phyloP scores from a whole-genome alignment of 1,140 invertebrate species.

The Drosophila pruinosa region DNA sequence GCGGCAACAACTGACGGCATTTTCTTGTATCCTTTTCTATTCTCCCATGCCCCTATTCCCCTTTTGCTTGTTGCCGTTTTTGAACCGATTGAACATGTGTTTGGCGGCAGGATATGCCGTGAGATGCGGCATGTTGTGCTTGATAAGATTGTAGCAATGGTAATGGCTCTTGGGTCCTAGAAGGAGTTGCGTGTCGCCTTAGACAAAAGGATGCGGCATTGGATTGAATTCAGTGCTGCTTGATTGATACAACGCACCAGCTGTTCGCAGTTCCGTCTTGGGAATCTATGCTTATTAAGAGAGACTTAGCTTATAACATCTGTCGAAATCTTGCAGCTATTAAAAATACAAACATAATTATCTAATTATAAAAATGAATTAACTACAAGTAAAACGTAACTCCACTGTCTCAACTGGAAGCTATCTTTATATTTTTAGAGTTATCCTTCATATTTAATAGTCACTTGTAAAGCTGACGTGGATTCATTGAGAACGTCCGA shows the following conservation, averaged over 20 bases:
- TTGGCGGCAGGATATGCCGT: constrained; percentile 28
- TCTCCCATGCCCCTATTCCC: constrained; percentile 12
- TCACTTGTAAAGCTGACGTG: no score
- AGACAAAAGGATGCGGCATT: constrained; percentile 6
- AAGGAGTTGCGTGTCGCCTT: constrained; percentile 18
- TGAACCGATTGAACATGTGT: constrained; percentile 32
- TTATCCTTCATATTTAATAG: no score
- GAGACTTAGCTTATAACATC: not conserved
- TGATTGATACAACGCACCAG: not conserved
- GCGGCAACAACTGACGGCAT: constrained; percentile 65
- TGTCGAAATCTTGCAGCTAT: not conserved
- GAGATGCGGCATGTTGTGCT: constrained; percentile 63
- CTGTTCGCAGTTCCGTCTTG: not conserved
- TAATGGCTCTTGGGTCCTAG: not conserved
- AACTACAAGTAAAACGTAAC: no score
- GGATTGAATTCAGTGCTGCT: not conserved
- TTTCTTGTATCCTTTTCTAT: constrained; percentile 44
- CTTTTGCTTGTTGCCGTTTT: constrained; percentile 16
- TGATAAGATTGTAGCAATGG: constrained; percentile 63
- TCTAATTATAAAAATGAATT: no score
- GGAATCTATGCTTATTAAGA: not conserved
- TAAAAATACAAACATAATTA: no score
- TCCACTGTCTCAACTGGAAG: no score
- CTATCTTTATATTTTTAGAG: no score
- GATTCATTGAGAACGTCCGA: no score